A percentile compares a stretch with the other conserved stretches of the same genome.
phyloP scores from a whole-genome alignment of 2,797 vertebrate genomes.

The Erethizon dorsatum region DNA sequence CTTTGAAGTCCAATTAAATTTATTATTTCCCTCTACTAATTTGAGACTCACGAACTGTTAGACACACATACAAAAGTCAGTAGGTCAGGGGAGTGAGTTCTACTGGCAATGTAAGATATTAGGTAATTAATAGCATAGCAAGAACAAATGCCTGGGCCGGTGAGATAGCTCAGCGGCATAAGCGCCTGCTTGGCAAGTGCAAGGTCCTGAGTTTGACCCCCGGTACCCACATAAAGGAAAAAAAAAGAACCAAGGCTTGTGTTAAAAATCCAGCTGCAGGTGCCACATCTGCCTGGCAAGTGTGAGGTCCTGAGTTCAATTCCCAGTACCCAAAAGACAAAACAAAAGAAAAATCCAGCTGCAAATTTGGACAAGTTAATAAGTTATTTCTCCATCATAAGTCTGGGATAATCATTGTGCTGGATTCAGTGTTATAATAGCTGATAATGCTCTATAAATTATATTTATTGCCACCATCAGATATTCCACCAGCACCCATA shows the following conservation, averaged over 20 bases:
- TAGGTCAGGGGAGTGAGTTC: not conserved
- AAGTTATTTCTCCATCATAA: not conserved
- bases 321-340: too few species aligned
- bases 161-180: too few species aligned
- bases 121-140: not conserved
- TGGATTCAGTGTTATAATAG: not conserved
- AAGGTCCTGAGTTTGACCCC: too few species aligned
- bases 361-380: not conserved
- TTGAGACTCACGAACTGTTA: not conserved
- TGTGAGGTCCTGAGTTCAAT: too few species aligned
- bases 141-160: not conserved
- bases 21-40: not conserved
- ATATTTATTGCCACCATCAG: not conserved
- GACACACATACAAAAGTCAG: not conserved
- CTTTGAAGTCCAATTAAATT: not conserved
- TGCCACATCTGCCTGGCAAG: too few species aligned
- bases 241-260: too few species aligned
- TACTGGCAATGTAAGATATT: not conserved
- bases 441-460: not conserved
- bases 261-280: too few species aligned
- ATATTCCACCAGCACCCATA: not conserved
- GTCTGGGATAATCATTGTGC: too few species aligned
- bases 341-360: not conserved
- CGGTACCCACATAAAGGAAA: too few species aligned
- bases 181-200: too few species aligned